A percentile compares a stretch with the other conserved stretches of the same genome.
Conservation (phyloP, 1,140 invertebrate genomes). For the Venustaconcha ellipsiformis region DNA sequence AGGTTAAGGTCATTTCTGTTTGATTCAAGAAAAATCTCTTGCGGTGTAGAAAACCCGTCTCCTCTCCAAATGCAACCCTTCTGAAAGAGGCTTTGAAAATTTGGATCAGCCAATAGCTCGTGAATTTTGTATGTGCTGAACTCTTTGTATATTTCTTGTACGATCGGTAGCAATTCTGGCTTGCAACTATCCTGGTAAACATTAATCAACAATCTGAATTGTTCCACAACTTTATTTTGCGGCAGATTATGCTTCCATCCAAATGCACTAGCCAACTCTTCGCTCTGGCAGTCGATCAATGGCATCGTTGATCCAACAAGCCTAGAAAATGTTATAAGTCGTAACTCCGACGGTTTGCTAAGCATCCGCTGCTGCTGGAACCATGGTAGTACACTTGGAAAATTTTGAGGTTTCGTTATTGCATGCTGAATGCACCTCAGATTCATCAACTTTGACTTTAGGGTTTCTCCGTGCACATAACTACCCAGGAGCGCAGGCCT, state of each 20-base stretch:
- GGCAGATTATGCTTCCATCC: not conserved
- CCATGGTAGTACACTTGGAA: constrained; percentile 3
- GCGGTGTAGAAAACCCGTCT: constrained; percentile 1
- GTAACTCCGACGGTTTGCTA: constrained; percentile 1
- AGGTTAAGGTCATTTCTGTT: constrained; percentile 1
- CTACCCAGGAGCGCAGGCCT: not conserved
- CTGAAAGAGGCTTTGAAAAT: not conserved
- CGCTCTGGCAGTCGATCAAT: not conserved
- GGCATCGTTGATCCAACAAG: constrained; percentile 4
- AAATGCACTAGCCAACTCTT: not conserved
- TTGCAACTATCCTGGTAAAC: not conserved
- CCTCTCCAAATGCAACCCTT: constrained; percentile 8
- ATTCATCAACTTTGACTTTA: not conserved
- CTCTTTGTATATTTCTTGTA: constrained; percentile 3
- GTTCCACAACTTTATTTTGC: not conserved
- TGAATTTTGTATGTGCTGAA: not conserved
- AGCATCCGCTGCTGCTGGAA: not conserved
- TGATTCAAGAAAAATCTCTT: not conserved
- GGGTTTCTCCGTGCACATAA: not conserved
- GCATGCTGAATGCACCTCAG: not conserved
- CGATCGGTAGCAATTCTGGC: constrained; percentile 1
- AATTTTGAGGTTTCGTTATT: not conserved
- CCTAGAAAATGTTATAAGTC: not conserved
- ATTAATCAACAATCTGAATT: not conserved
- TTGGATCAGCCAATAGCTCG: not conserved